phyloP scores from a whole-genome alignment of 2,888 invertebrate genomes.

The Ferdinandea cuprea region DNA sequence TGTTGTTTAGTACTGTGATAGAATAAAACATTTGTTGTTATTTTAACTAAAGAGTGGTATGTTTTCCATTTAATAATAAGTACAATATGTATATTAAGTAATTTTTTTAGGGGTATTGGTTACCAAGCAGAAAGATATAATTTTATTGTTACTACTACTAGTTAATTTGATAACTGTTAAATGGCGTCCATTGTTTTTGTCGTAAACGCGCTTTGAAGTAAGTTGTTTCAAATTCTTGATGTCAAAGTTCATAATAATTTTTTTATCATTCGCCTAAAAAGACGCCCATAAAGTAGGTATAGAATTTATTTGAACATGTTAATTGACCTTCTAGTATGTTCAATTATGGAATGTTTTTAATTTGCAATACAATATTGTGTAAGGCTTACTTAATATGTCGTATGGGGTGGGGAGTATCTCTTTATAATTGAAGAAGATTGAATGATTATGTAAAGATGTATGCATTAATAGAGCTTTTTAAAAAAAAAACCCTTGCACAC shows the following conservation, averaged over 20 bases:
- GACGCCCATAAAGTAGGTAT: neutral
- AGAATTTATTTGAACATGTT: neutral
- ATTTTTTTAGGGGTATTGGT: neutral
- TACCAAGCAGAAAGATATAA: neutral
- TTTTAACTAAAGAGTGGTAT: conserved; percentile 9
- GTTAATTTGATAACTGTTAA: neutral
- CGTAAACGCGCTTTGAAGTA: neutral
- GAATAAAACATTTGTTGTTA: neutral
- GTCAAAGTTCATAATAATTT: conserved; percentile 45
- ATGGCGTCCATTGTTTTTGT: too few species aligned
- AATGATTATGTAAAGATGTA: neutral
- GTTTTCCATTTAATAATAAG: neutral
- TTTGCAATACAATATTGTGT: too few species aligned
- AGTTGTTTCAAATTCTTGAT: neutral
- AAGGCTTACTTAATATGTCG: too few species aligned
- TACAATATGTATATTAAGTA: neutral
- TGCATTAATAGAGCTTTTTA: too few species aligned
- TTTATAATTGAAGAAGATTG: neutral
- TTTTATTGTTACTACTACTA: neutral
- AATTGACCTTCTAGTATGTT: neutral
- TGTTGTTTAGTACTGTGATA: conserved; percentile 9
- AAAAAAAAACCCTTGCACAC: too few species aligned
- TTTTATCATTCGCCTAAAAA: neutral
- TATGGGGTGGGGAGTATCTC: too few species aligned
- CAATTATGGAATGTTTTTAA: too few species aligned